Evolutionary conservation across 2,113 vertebrate species (phyloP).

Genomic region (Thalassarche chlororhynchos): DNA sequence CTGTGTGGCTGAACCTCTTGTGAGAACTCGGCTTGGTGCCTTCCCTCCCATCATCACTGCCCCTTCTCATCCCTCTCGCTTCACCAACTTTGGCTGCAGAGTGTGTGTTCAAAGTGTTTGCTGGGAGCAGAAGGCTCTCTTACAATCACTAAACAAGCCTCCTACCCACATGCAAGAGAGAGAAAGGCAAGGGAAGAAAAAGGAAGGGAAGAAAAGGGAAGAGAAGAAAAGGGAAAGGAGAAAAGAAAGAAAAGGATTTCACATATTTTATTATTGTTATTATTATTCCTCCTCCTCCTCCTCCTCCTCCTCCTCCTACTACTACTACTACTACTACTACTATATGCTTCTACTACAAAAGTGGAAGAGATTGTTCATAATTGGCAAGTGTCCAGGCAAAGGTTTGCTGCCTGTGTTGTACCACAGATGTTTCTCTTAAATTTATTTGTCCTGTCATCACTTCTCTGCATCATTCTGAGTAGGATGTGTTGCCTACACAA

Average conservation of each 20-base stretch:
- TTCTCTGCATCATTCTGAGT: neutral
- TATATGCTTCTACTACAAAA: neutral
- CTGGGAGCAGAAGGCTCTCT: neutral
- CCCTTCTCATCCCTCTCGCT: slow-evolving; percentile 57
- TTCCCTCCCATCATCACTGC: slow-evolving; percentile 44
- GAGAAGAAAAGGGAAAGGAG: neutral
- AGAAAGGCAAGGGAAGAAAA: neutral
- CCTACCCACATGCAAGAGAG: neutral
- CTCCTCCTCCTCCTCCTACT: neutral
- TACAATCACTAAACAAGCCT: neutral
- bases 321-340: neutral
- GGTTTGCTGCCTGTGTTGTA: neutral
- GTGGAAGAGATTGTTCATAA: neutral
- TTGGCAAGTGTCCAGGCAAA: neutral
- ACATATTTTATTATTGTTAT: neutral
- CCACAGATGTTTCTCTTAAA: neutral
- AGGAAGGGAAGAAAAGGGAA: neutral
- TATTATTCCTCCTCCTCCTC: neutral
- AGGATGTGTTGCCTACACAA: neutral
- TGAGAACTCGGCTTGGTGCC: slow-evolving; percentile 20
- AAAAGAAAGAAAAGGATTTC: neutral
- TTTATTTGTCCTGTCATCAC: neutral
- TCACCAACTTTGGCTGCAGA: slow-evolving; percentile 26
- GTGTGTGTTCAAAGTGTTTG: neutral
- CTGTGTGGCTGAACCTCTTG: slow-evolving; percentile 43